A percentile compares a stretch with the other conserved stretches of the same genome.
phyloP scores from a whole-genome alignment of 2,797 vertebrate species.

The Schizopygopsis pylzovi region DNA sequence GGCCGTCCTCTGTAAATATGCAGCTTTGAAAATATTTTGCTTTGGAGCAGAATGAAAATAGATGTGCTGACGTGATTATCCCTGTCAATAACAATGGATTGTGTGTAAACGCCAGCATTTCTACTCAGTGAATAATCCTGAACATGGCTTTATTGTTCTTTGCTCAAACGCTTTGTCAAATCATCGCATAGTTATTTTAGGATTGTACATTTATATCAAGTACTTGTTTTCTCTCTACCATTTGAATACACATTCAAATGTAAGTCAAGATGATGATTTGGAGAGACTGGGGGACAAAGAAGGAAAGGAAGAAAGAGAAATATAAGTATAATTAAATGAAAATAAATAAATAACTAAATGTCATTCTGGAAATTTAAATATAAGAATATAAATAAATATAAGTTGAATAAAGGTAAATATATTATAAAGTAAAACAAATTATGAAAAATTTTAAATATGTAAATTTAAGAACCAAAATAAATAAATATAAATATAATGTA shows the following conservation, averaged over 20 bases:
- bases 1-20: conserved; percentile 1
- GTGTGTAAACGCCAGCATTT: neutral
- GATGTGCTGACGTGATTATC: conserved; percentile 8
- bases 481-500: neutral
- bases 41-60: conserved; percentile 22
- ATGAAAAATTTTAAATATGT: neutral
- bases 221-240: neutral
- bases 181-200: neutral
- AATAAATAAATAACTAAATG: neutral
- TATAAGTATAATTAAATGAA: neutral
- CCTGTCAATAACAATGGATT: conserved; percentile 20
- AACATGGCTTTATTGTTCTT: conserved; percentile 3
- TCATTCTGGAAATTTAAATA: neutral
- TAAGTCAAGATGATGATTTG: neutral
- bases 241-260: neutral
- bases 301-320: neutral
- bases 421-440: neutral
- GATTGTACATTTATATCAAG: neutral
- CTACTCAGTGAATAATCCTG: conserved; percentile 8
- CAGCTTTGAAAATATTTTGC: conserved; percentile 33
- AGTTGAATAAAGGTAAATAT: neutral
- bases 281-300: neutral
- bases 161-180: neutral
- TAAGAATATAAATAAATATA: neutral
- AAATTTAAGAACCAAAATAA: neutral